Base-by-base conservation (phyloP, 2,888 invertebrate genomes). In the Spodoptera picta region DNA sequence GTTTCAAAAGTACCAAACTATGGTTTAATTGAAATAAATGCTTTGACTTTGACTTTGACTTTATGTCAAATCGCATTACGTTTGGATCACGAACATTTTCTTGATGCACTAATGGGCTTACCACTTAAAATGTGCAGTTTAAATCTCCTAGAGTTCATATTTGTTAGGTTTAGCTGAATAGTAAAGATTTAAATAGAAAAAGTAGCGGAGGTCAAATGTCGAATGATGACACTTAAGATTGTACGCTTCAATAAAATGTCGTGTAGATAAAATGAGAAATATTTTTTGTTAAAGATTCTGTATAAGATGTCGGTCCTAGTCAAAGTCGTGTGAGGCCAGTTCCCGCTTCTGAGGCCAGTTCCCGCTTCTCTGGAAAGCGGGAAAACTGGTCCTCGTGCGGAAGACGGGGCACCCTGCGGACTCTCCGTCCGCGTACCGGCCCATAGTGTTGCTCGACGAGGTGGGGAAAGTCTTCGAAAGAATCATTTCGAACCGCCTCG, bases 151-250 rank as follows among this genome's bases (percentile, higher is more conserved):
- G 48, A 58, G 53, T 75, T 43, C 0, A 14, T 9, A 19, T 43
- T 66, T 10, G 4, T 1, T 50, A 1, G 12, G 6, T 54, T 49
- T n/a, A 1, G 42, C 0, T 9, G 1, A 5, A 11, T 23, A 44
- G 9, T 47, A 47, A 41, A 36, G 7, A 56, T 46, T 55, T 60
- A 14, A 36, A 56, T 61, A 47, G 41, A 23, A 60, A 61, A 57
- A 57, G 58, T 73, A 64, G 48, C 10, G 59, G 42, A 48, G 77
- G 79, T 79, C 60, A 76, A 74, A 76, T 66, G 77, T 79, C 77
- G 65, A 63, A 44, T 71, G 69, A 76, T 76, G 65, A 71, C 69
- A 68, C 51, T 77, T 69, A 27, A 72, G 71, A 76, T 77, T 55
- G 23, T 31, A 47, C 61, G 50, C 43, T 41, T 51, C 60, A 59